Conservation (phyloP, 2,797 vertebrate genomes). For the Alosa sapidissima region DNA sequence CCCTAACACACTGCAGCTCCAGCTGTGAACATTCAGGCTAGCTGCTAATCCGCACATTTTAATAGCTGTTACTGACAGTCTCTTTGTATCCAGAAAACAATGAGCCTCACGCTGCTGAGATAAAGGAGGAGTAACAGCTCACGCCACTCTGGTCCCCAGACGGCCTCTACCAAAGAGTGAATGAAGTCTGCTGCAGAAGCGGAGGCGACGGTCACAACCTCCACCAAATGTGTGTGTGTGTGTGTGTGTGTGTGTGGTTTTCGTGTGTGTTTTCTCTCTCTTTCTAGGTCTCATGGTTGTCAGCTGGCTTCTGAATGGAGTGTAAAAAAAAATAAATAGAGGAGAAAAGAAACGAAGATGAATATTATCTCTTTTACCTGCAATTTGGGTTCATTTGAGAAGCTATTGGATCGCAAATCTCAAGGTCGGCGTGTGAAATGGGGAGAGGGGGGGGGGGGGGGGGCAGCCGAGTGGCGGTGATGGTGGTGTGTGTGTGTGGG, state of each 20-base stretch:
- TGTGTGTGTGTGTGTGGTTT: background rate
- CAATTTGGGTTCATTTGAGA: slow-evolving; percentile 71
- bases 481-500: no score
- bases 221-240: background rate
- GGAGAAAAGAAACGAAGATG: slow-evolving; percentile 12
- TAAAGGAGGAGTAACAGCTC: background rate
- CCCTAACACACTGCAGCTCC: background rate
- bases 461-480: slow-evolving; percentile 44
- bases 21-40: background rate
- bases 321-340: background rate
- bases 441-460: background rate
- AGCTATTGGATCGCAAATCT: slow-evolving; percentile 67
- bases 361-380: slow-evolving; percentile 58
- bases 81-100: background rate
- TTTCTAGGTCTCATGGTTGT: background rate
- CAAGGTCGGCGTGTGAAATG: slow-evolving; percentile 58
- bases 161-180: background rate
- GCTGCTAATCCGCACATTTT: slow-evolving; percentile 2
- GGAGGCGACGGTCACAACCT: background rate
- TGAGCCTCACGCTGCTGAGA: background rate
- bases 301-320: background rate
- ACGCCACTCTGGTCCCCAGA: background rate
- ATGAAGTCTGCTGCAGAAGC: background rate
- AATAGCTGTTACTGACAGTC: slow-evolving; percentile 15
- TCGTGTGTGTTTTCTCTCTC: background rate